Conservation (phyloP, 2,113 vertebrate species). For the Amazona vittata region DNA sequence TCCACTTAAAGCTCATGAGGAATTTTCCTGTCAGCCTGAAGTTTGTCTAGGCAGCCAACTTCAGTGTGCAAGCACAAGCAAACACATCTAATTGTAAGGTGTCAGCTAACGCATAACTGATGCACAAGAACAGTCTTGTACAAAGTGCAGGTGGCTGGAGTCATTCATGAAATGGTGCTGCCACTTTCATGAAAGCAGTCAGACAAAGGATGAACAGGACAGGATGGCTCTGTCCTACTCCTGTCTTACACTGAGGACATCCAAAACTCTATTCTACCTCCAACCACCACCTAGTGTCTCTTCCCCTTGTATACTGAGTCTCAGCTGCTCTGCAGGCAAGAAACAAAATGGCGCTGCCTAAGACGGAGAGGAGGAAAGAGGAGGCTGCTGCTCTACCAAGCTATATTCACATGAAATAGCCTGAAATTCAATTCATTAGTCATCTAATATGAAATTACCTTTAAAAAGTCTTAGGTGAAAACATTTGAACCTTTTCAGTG, state of each 20-base stretch:
- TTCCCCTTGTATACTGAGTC: background rate
- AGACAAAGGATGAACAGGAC: background rate
- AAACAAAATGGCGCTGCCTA: background rate
- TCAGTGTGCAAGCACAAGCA: background rate
- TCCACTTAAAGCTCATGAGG: background rate
- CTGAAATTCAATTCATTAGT: background rate
- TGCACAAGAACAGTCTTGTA: background rate
- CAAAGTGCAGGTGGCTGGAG: background rate
- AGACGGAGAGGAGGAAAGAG: background rate
- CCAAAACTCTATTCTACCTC: background rate
- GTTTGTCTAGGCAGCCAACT: background rate
- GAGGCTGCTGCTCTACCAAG: background rate
- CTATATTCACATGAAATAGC: background rate
- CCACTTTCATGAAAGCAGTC: background rate
- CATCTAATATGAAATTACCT: background rate
- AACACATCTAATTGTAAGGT: background rate
- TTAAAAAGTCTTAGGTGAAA: background rate
- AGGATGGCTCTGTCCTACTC: background rate
- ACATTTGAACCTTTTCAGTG: background rate
- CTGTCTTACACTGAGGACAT: background rate
- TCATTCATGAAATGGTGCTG: background rate
- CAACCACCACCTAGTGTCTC: fast-evolving
- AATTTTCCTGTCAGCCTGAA: background rate
- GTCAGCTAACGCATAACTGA: background rate
- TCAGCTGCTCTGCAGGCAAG: background rate